Conservation (phyloP, 2,797 vertebrate genomes). For the Karalla daura region DNA sequence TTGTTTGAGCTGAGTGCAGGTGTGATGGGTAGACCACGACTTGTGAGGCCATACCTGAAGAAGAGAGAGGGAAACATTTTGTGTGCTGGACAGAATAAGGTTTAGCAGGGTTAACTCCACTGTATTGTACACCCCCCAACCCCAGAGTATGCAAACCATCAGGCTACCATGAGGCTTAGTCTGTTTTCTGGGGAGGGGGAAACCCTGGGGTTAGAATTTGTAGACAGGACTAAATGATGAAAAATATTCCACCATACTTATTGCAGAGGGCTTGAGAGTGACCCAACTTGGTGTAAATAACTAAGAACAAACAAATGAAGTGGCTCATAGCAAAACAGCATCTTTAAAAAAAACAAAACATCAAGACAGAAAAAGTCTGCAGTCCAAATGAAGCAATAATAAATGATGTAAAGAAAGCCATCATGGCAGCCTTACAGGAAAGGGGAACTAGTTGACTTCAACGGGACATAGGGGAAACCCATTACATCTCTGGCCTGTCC, state of each 20-base stretch:
- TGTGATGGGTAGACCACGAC: constrained; percentile 97
- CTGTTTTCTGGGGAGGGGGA: no score
- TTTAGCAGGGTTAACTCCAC: background rate
- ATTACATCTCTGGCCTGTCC: constrained; percentile 41
- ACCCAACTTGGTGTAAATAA: background rate
- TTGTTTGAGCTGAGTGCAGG: constrained; percentile 98
- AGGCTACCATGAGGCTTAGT: no score
- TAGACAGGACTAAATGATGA: no score
- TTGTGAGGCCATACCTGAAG: constrained; percentile 98
- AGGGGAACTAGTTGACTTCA: constrained; percentile 62
- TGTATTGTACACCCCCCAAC: no score
- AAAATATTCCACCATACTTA: no score
- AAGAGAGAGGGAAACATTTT: constrained; percentile 3
- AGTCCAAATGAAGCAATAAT: constrained; percentile 16
- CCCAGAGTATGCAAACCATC: no score
- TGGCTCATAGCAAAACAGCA: background rate
- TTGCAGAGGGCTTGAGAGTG: no score
- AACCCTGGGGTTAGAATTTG: no score
- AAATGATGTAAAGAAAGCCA: constrained; percentile 27
- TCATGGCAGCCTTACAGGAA: constrained; percentile 50
- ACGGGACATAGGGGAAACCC: constrained; percentile 68
- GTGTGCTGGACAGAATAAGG: background rate
- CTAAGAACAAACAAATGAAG: background rate
- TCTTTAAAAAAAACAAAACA: no score
- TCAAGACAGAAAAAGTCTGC: background rate